Evolutionary conservation across 2,888 invertebrate genomes (phyloP).

Genomic region (Mantis religiosa): DNA sequence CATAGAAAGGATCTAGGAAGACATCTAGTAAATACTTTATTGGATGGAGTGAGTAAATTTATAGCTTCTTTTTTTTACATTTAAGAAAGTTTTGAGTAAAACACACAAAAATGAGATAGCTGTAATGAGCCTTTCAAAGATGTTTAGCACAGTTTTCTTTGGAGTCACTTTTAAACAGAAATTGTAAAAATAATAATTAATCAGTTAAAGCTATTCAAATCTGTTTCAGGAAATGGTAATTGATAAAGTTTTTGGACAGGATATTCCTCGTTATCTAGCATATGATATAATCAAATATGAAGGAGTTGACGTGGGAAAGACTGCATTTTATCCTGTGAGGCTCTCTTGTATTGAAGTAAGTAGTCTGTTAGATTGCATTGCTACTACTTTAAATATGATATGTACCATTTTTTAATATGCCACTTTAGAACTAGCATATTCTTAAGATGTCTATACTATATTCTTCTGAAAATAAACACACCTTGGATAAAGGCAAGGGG

Average conservation of each 20-base stretch:
- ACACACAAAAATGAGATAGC: no score
- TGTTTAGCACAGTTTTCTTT: no score
- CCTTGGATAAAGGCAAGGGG: no score
- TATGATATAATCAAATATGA: conserved; percentile 91
- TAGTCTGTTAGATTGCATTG: neutral
- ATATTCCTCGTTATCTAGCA: conserved; percentile 84
- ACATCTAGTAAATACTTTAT: conserved; percentile 73
- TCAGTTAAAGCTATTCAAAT: neutral
- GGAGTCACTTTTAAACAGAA: neutral
- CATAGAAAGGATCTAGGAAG: conserved; percentile 64
- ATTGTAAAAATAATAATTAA: neutral
- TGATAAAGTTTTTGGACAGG: conserved; percentile 69
- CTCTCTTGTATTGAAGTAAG: conserved; percentile 65
- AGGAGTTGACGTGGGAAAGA: conserved; percentile 69
- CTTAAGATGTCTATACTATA: no score
- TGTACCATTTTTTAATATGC: no score
- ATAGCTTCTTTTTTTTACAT: no score
- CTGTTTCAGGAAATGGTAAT: conserved; percentile 88
- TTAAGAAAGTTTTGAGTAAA: no score
- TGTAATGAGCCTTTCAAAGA: neutral
- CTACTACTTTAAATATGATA: no score
- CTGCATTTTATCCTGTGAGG: conserved; percentile 71
- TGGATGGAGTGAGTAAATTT: conserved; percentile 77
- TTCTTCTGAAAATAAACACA: no score
- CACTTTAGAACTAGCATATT: no score